Evolutionary conservation across 1,140 invertebrate genomes (phyloP).

Genomic region (Drosophila oshimai): DNA sequence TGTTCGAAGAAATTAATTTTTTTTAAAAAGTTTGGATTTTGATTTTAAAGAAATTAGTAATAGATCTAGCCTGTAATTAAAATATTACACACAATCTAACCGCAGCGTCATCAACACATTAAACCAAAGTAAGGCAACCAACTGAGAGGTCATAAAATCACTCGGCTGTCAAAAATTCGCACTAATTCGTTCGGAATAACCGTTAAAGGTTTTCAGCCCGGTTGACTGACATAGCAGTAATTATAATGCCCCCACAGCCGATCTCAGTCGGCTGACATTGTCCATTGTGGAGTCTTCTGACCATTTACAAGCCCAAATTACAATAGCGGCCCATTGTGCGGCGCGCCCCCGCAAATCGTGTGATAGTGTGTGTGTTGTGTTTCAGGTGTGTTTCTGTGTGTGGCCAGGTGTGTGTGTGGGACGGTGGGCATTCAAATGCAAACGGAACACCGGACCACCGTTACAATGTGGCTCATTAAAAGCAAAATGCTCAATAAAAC

Average conservation of each 20-base stretch:
- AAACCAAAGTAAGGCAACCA: not conserved
- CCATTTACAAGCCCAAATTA: slow-evolving; percentile 73
- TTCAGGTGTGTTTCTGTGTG: slow-evolving; percentile 4
- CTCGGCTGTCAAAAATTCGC: slow-evolving; percentile 71
- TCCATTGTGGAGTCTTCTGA: slow-evolving; percentile 39
- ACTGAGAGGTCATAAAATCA: slow-evolving; percentile 57
- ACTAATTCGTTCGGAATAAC: slow-evolving; percentile 67
- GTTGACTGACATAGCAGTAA: slow-evolving; percentile 37
- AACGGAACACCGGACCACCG: slow-evolving; percentile 70
- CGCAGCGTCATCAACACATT: slow-evolving; percentile 5
- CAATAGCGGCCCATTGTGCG: slow-evolving; percentile 68
- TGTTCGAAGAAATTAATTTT: too few relatives aligned
- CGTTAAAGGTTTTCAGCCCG: slow-evolving; percentile 50
- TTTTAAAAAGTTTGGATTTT: too few relatives aligned
- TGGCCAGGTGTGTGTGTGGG: slow-evolving; percentile 4
- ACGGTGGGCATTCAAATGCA: slow-evolving; percentile 68
- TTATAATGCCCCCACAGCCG: slow-evolving; percentile 61
- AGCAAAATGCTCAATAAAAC: slow-evolving; percentile 55
- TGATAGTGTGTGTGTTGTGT: not conserved
- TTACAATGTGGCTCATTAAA: slow-evolving; percentile 76
- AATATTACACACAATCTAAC: not conserved
- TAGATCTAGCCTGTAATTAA: not conserved
- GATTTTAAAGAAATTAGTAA: not conserved
- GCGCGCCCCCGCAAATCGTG: slow-evolving; percentile 58
- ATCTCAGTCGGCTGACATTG: slow-evolving; percentile 34